These are phyloP conservation scores for Macquaria ambigua DNA, from an alignment of 2,113 vertebrate genomes.

Conservation along the genomic window DNA sequence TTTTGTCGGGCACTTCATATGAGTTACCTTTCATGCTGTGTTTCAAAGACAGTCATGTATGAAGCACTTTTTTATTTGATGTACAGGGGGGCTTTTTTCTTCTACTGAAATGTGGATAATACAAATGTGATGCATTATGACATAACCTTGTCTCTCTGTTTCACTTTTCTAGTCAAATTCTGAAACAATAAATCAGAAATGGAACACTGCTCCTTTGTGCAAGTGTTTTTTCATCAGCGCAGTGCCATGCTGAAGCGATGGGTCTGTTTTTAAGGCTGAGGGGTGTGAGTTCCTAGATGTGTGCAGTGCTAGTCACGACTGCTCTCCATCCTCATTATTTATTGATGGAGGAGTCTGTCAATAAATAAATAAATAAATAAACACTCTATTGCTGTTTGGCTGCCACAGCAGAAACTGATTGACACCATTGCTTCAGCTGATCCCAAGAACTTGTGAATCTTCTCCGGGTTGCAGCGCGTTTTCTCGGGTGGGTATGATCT, in stretches of 20 bases:
- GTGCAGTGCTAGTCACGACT: slow-evolving; percentile 73
- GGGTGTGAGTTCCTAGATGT: slow-evolving; percentile 44
- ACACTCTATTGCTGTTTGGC: slow-evolving; percentile 40
- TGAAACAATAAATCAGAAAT: slow-evolving; percentile 40
- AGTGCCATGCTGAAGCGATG: not conserved
- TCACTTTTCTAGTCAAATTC: not conserved
- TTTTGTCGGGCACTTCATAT: slow-evolving; percentile 32
- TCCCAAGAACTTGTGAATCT: slow-evolving; percentile 33
- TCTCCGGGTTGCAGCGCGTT: not conserved
- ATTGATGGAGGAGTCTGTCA: slow-evolving; percentile 76
- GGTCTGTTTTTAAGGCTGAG: slow-evolving; percentile 42
- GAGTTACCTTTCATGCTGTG: slow-evolving; percentile 29
- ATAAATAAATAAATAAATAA: slow-evolving; percentile 70
- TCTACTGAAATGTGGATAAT: not conserved
- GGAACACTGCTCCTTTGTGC: not conserved
- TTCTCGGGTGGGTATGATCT: slow-evolving; percentile 31
- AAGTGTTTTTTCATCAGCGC: not conserved
- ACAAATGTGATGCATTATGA: not conserved
- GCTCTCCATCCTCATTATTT: slow-evolving; percentile 76
- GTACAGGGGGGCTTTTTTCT: not conserved
- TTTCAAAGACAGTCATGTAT: not conserved
- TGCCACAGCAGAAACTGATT: slow-evolving; percentile 45
- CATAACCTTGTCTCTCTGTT: not conserved
- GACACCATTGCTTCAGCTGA: slow-evolving; percentile 50
- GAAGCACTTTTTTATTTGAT: slow-evolving; percentile 6